These are phyloP conservation scores for Zoanthus solanderi DNA, from an alignment of 92 coral and sea anemone genomes.

Conservation along the genomic window DNA sequence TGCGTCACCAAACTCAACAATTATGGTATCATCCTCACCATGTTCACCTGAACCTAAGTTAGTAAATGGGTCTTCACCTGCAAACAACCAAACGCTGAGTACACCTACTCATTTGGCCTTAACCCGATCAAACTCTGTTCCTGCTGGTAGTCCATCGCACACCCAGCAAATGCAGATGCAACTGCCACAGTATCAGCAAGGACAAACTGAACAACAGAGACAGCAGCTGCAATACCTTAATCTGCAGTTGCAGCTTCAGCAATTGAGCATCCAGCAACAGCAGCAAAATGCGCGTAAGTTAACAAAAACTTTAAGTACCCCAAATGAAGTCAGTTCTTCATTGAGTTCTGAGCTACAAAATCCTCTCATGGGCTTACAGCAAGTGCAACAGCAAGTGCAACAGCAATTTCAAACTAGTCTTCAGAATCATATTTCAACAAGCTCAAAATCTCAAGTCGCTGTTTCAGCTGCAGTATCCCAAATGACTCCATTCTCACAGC, in stretches of 20 bases:
- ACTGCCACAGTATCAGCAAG: conserved; percentile 77
- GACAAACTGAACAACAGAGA: conserved; percentile 80
- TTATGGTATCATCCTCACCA: conserved; percentile 45
- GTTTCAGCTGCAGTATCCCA: conserved; percentile 21
- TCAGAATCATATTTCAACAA: conserved; percentile 52
- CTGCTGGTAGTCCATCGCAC: conserved; percentile 57
- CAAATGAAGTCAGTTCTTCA: conserved; percentile 31
- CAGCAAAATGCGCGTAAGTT: conserved; percentile 63
- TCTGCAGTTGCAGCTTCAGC: conserved; percentile 92
- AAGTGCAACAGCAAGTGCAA: conserved; percentile 56
- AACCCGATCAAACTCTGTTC: conserved; percentile 73
- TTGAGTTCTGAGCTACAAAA: conserved; percentile 38
- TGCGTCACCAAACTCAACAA: conserved; percentile 49
- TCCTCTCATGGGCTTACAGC: conserved; percentile 29
- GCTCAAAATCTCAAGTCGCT: conserved; percentile 61
- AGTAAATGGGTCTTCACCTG: conserved; percentile 51
- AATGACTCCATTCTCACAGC: conserved; percentile 30
- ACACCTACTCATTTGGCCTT: conserved; percentile 28
- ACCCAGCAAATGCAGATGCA: conserved; percentile 85
- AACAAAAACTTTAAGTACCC: conserved; percentile 33
- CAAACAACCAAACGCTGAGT: conserved; percentile 37
- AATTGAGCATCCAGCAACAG: conserved; percentile 72
- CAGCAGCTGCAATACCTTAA: conserved; percentile 95
- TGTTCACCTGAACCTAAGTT: conserved; percentile 28
- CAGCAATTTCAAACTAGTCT: conserved; percentile 44